Evolutionary conservation across 92 coral and sea anemone species (phyloP), one percentile per base, ranked within the genome.

Genomic region (Porites cylindrica): DNA sequence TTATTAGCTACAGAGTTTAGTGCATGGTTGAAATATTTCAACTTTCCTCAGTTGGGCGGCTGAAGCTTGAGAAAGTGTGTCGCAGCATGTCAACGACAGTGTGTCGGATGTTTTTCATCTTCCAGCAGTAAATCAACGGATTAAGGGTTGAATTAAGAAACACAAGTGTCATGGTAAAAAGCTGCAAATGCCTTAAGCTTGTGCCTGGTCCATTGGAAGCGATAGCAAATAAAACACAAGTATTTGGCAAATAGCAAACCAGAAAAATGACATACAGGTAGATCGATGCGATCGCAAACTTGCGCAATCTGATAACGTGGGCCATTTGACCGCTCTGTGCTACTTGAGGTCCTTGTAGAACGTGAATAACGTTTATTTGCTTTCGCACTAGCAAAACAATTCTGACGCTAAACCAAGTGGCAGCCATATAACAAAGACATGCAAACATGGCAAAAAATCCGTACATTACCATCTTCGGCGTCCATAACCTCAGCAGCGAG

Each of bases 41-140:
- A 38, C 47, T 38, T 38, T 38, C 47, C 47, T 38, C 47, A 38
- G 47, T 38, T 38, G 47, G 47, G 47, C 21, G 18, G 10, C 18
- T 62, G 18, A 6, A 13, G 7, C 66, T 14, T 62, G 20, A 14
- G 7, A 62, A 62, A 6, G 20, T 18, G 1, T 67, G 21, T 26
- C 72, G 72, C 14, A 67, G 32, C 24, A 67, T 19, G 47, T 67
- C 9, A 11, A 67, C 24, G 12, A 67, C 32, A 6, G 72, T 20
- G 72, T 10, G 72, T n/a, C 72, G 72, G 24, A 67, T 67, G 72
- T 67, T 38, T 67, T 20, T 67, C 72, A 67, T 67, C 32, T 67
- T 67, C 72, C 72, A 19, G 32, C 72, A 67, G 32, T 67, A 67
- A 67, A 67, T 19, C 43, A 67, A 7, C 1, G 72, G 72, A 26